Conservation (phyloP, 2,113 vertebrate species). For the Orthochromis malagaraziensis region DNA sequence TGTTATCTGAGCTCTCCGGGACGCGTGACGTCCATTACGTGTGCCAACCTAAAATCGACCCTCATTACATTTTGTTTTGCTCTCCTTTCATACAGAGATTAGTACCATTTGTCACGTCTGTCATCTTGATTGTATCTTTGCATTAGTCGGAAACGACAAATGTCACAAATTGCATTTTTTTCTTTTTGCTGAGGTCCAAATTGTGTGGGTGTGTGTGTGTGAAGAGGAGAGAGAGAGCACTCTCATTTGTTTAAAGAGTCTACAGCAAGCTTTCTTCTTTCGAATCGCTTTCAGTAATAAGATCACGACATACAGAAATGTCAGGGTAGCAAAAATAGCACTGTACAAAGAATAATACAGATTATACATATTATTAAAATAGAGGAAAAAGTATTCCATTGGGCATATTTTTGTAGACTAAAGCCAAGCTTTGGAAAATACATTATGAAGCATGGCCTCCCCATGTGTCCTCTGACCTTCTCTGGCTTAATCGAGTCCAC, state of each 20-base stretch:
- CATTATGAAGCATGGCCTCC: not conserved
- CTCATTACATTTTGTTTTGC: conserved; percentile 54
- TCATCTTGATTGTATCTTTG: conserved; percentile 52
- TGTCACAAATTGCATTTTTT: conserved; percentile 30
- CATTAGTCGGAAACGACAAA: conserved; percentile 5
- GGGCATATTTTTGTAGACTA: not conserved
- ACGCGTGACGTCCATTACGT: conserved; percentile 33
- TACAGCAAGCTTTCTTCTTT: not conserved
- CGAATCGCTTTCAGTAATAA: not conserved
- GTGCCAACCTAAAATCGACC: conserved; percentile 35
- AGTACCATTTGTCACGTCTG: conserved; percentile 55
- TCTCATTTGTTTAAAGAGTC: not conserved
- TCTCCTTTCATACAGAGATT: conserved; percentile 39
- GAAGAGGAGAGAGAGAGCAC: not conserved
- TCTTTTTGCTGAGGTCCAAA: not conserved
- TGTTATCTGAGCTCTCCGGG: conserved; percentile 20
- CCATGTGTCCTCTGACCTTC: not conserved
- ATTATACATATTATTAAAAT: not conserved
- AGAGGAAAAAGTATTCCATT: not conserved
- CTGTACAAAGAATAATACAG: not conserved
- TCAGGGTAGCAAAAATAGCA: not conserved
- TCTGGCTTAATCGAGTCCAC: not conserved
- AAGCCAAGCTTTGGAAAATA: not conserved
- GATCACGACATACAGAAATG: not conserved
- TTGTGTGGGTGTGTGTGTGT: not conserved